Base-by-base conservation (phyloP, 2,888 invertebrate genomes). In the Ormia ochracea region DNA sequence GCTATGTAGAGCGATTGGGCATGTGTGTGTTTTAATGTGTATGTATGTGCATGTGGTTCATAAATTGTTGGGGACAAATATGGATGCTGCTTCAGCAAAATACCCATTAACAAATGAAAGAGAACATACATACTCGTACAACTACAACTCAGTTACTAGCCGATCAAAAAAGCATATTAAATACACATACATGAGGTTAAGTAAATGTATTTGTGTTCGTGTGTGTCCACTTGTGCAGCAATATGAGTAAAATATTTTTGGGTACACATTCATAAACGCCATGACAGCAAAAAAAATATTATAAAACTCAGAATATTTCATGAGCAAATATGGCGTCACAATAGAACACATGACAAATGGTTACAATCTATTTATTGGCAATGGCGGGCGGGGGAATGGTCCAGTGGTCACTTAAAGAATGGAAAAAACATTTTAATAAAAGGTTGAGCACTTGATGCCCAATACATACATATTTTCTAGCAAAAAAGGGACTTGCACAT, bases 1-100 rank as follows among this genome's bases (percentile, higher is more conserved):
- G 61, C 19, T 17, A 17, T 38, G 23, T 43, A 7, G n/a, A n/a
- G n/a, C 26, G 43, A 14, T 10, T 50, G 17, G 41, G 28, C 23
- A 23, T 14, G 26, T 19, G 33, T 14, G 36, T n/a, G n/a, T 45
- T 9, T n/a, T n/a, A n/a, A n/a, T 36, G 19, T 26, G n/a, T 6
- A 19, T 54, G 26, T 36, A 28, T 45, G 43, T 26, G 17, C n/a
- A 41, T 75, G 75, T 75, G 74, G 70, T 75, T 76, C 80, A 82
- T 82, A 82, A 78, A 81, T 68, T 58, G 81, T 81, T 79, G 81
- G 81, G 78, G 79, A 80, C 82, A 82, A 82, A 80, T 82, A 82
- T 82, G 81, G 79, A 78, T 78, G 78, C 75, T 81, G 76, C 63
- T 75, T 74, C 76, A 76, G 80, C 80, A 80, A 76, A 77, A 77